Percentiles rank a stretch among this genome's conserved stretches.
Evolutionary conservation across 2,888 invertebrate species (phyloP).

Genomic region (Actias luna): DNA sequence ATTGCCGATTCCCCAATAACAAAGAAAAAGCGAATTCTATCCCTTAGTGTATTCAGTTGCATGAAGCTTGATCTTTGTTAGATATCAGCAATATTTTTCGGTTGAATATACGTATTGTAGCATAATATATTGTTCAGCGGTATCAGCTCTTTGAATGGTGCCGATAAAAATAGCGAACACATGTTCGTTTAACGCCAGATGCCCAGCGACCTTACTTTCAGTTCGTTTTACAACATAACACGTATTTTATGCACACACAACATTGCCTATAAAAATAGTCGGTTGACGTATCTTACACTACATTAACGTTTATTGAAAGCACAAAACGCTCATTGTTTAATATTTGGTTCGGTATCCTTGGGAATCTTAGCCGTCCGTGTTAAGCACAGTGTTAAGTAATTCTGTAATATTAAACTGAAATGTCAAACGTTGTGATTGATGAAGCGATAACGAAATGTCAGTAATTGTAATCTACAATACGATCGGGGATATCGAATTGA

Average conservation of each 20-base stretch:
- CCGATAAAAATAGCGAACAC: conserved; percentile 75
- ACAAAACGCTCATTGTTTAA: conserved; percentile 47
- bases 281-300: conserved; percentile 52
- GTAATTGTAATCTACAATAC: not conserved
- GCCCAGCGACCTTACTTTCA: conserved; percentile 74
- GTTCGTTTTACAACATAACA: conserved; percentile 50
- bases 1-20: not conserved
- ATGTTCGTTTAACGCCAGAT: conserved; percentile 70
- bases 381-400: not conserved
- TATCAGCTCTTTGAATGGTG: conserved; percentile 66
- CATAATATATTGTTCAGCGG: conserved; percentile 39
- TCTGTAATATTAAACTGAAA: conserved; percentile 20
- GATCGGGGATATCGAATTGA: not conserved
- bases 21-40: not conserved
- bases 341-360: conserved; percentile 26
- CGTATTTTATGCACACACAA: conserved; percentile 43
- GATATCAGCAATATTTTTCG: conserved; percentile 28
- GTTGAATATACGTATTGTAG: conserved; percentile 39
- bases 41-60: not conserved
- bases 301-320: conserved; percentile 52
- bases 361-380: not conserved
- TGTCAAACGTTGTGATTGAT: conserved; percentile 37
- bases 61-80: conserved; percentile 17
- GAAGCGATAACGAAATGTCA: conserved; percentile 23
- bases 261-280: conserved; percentile 55